Evolutionary conservation across 1,140 invertebrate species (phyloP), one percentile per base, ranked within the genome.

Genomic region (Bombus ignitus): DNA sequence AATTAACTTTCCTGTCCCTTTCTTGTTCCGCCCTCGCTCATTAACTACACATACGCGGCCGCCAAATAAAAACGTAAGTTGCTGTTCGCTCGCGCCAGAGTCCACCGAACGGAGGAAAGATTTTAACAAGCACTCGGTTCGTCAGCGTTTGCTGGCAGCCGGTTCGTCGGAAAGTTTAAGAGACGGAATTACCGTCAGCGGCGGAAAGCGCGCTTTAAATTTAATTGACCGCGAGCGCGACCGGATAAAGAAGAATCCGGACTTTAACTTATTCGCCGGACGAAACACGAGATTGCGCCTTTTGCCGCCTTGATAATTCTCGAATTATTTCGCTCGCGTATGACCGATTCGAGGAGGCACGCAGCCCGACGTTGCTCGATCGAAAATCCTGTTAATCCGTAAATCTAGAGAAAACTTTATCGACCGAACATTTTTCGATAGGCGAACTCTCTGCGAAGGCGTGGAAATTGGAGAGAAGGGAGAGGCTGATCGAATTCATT

Each of bases 191-290:
- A 72, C 76, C 62, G 83, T 47, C 76, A 62, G 68, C 75, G 2
- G 10, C 76, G 42, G 47, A 62, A 39, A 72, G 53, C 53, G 76
- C 32, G 66, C 22, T 85, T 85, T 73, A 65, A 59, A 85, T 72
- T 79, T 85, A 85, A 85, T 85, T 85, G 83, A 68, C 83, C 66
- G 83, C 75, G 76, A 35, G 28, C 75, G 39, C n/a, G 66, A 37
- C 32, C 44, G 59, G 47, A 39, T 42, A 57, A 57, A 9, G 1
- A 65, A 80, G 80, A 70, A 44, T 72, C 53, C 42, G 12, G 57
- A 71, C 44, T 75, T 75, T 66, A 68, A 80, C n/a, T 35, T 44
- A 66, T 74, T 28, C 39, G 32, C 28, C 53, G 32, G 18, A 13
- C 35, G 32, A 37, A 68, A 81, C 39, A 75, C 75, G 53, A 53